These are phyloP conservation scores for Lethrus apterus DNA, from an alignment of 1,140 invertebrate genomes.

Conservation along the genomic window DNA sequence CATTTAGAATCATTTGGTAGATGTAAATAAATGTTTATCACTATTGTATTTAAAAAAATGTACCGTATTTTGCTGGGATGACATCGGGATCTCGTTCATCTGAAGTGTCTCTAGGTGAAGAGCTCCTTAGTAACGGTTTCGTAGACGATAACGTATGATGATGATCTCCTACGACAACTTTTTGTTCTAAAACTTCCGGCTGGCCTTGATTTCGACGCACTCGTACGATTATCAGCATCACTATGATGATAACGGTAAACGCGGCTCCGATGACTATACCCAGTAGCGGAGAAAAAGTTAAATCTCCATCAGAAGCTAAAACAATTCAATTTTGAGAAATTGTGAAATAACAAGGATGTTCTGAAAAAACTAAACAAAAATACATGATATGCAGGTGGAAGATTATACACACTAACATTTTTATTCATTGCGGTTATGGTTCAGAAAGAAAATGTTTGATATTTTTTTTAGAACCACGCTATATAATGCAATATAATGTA, in stretches of 20 bases:
- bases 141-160: slow-evolving; percentile 37
- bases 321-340: slow-evolving; percentile 8
- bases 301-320: slow-evolving; percentile 49
- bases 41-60: too few relatives aligned
- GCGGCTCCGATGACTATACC: slow-evolving; percentile 48
- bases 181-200: slow-evolving; percentile 25
- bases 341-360: too few relatives aligned
- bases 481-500: background rate
- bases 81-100: slow-evolving; percentile 65
- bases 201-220: slow-evolving; percentile 39
- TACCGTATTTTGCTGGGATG: slow-evolving; percentile 65
- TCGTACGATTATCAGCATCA: slow-evolving; percentile 46
- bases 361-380: too few relatives aligned
- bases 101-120: slow-evolving; percentile 43
- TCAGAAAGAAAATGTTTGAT: slow-evolving; percentile 5
- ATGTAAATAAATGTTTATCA: background rate
- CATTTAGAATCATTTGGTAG: too few relatives aligned
- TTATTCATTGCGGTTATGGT: background rate
- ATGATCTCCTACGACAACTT: slow-evolving; percentile 26
- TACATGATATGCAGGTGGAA: too few relatives aligned
- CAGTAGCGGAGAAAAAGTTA: slow-evolving; percentile 48
- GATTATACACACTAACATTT: background rate
- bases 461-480: slow-evolving; percentile 5
- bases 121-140: slow-evolving; percentile 39
- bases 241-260: slow-evolving; percentile 47